phyloP scores from a whole-genome alignment of 2,888 invertebrate species.

The Drosophila colorata region DNA sequence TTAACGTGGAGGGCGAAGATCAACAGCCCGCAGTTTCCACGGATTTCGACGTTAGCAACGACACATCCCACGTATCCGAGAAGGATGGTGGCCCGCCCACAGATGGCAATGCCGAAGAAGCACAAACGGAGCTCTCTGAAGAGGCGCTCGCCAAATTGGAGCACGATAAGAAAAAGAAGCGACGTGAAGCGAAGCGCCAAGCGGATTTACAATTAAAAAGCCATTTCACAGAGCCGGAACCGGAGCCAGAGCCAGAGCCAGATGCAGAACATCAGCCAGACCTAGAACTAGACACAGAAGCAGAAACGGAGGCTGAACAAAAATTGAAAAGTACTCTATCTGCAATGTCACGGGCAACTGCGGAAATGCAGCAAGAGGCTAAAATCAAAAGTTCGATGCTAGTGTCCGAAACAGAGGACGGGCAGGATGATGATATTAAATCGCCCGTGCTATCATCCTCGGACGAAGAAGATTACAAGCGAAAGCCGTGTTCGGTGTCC shows the following conservation, averaged over 20 bases:
- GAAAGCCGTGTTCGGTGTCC: not conserved
- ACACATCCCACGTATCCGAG: no score
- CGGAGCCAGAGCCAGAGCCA: not conserved
- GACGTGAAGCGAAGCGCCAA: conserved; percentile 25
- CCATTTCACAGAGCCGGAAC: not conserved
- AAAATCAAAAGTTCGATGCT: no score
- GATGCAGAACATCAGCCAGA: not conserved
- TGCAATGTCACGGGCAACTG: no score
- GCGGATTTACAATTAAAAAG: conserved; percentile 13
- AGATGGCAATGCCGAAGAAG: not conserved
- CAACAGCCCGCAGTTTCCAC: no score
- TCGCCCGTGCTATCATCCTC: conserved; percentile 15
- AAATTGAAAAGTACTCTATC: no score
- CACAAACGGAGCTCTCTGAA: not conserved
- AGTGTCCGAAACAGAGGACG: no score
- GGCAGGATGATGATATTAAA: not conserved
- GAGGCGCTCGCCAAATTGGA: not conserved
- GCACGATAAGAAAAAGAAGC: conserved; percentile 3
- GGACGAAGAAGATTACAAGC: not conserved
- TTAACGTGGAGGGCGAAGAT: not conserved
- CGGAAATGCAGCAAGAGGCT: not conserved
- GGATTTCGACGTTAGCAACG: no score
- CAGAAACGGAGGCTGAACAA: not conserved
- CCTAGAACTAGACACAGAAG: not conserved
- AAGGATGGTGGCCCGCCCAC: no score